Base-by-base conservation (phyloP, 1,140 invertebrate genomes). In the Diploscapter pachys region DNA sequence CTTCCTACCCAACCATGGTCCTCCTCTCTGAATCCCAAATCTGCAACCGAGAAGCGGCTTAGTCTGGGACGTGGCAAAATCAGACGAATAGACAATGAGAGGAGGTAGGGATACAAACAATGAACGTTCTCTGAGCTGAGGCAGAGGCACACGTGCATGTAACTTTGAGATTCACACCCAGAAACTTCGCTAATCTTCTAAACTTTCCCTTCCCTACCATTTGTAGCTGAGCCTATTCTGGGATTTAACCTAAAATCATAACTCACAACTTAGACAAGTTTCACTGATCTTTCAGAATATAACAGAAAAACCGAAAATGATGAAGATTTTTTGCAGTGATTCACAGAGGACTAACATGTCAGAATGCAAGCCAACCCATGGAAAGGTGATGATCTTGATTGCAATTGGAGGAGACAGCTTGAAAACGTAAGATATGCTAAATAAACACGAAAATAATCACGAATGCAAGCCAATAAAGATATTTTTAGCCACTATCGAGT, bases 401-500 rank as follows among this genome's bases (percentile, higher is more conserved):
- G 51, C 63, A 64, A 6, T 5, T 13, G 51, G 6, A 64, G 9
- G 51, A 31, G 9, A 11, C 13, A 11, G 57, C 13, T 59, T 13
- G 57, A 13, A 13, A 59, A 59, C 57, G 9, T 11, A 9, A 9
- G 57, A 59, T 9, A 59, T 9, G 13, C 9, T 11, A 59, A 9
- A 59, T 9, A 9, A 59, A 59, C 57, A 13, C 9, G 57, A 9
- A 9, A 59, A 59, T 11, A 9, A 11, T 59, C 9, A 13, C 57
- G 9, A 13, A 31, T 65, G 13, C 31, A 8, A 9, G 63, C 31
- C 8, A 31, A 65, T 31, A 2, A 6, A 55, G 11, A 8, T 52
- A 55, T 52, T 68, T 6, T 9, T 8, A 52, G 83, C 4, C 73
- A 78, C 57, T 84, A 84, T 56, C 63, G 61, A 56, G 82, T 84